These are phyloP conservation scores for Troides aeacus DNA, from an alignment of 2,888 invertebrate genomes.

Conservation along the genomic window DNA sequence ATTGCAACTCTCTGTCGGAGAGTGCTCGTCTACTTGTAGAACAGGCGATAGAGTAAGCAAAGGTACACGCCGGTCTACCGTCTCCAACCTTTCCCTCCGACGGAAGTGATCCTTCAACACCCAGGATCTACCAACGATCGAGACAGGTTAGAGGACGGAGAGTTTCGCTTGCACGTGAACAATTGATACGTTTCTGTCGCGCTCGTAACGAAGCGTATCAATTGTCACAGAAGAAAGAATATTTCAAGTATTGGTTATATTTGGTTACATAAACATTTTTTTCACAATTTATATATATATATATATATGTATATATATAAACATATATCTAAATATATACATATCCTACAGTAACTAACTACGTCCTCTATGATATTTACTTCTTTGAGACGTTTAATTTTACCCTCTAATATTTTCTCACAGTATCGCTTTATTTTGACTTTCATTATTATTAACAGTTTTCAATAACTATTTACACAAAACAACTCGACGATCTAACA, in stretches of 20 bases:
- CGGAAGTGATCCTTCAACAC: not conserved
- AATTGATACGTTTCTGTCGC: constrained; percentile 15
- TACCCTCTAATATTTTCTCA: constrained; percentile 77
- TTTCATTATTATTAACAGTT: constrained; percentile 71
- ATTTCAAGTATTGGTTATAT: constrained; percentile 41
- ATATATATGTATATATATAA: constrained; percentile 19
- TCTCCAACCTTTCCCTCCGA: constrained; percentile 6
- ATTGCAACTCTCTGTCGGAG: constrained; percentile 34
- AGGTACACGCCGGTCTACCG: constrained; percentile 43
- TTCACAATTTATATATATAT: constrained; percentile 32
- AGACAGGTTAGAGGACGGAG: constrained; percentile 3
- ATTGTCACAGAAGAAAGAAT: constrained; percentile 3
- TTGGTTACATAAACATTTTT: constrained; percentile 59
- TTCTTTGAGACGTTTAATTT: constrained; percentile 64
- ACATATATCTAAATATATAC: constrained; percentile 42
- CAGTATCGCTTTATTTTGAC: constrained; percentile 80
- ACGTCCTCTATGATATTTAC: constrained; percentile 73
- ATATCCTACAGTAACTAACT: constrained; percentile 71
- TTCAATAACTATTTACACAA: constrained; percentile 70
- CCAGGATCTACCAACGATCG: not conserved
- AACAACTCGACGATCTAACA: constrained; percentile 49
- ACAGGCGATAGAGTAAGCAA: constrained; percentile 62
- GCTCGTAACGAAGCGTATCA: constrained; percentile 3
- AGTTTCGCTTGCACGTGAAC: not conserved
- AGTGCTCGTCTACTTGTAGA: constrained; percentile 54